These are phyloP conservation scores for Erythrocercus mccallii DNA, from an alignment of 2,113 vertebrate genomes.

Conservation along the genomic window DNA sequence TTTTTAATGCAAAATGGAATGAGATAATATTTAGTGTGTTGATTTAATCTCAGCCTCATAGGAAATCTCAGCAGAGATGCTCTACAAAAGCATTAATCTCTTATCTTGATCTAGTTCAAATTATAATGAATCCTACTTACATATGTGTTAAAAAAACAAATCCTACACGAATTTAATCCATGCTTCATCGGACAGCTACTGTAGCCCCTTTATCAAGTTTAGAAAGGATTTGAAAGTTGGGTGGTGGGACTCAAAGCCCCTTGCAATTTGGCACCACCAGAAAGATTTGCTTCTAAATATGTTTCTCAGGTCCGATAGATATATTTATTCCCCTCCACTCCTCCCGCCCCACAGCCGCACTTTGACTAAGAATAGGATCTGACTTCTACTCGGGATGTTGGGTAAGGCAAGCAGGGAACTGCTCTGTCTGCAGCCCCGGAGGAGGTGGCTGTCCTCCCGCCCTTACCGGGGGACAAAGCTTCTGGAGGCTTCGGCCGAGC, in stretches of 20 bases:
- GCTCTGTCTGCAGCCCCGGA: not conserved
- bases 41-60: not conserved
- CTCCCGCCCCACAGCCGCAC: fast-evolving
- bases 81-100: slow-evolving; percentile 14
- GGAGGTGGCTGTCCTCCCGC: not conserved
- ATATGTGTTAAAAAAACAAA: slow-evolving; percentile 33
- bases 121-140: slow-evolving; percentile 33
- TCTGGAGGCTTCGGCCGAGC: not conserved
- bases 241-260: not conserved
- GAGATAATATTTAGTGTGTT: not conserved
- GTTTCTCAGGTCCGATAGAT: not conserved
- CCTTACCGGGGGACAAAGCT: not conserved
- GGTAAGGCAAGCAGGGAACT: not conserved
- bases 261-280: not conserved
- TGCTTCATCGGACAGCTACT: not conserved
- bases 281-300: not conserved
- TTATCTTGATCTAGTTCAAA: slow-evolving; percentile 49
- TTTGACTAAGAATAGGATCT: no score
- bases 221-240: slow-evolving; percentile 6
- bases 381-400: not conserved
- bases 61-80: slow-evolving; percentile 44
- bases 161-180: not conserved
- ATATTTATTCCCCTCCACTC: not conserved
- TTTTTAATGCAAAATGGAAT: not conserved
- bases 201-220: not conserved